Conservation (phyloP, 2,888 invertebrate species). For the Liposcelis brunnea region DNA sequence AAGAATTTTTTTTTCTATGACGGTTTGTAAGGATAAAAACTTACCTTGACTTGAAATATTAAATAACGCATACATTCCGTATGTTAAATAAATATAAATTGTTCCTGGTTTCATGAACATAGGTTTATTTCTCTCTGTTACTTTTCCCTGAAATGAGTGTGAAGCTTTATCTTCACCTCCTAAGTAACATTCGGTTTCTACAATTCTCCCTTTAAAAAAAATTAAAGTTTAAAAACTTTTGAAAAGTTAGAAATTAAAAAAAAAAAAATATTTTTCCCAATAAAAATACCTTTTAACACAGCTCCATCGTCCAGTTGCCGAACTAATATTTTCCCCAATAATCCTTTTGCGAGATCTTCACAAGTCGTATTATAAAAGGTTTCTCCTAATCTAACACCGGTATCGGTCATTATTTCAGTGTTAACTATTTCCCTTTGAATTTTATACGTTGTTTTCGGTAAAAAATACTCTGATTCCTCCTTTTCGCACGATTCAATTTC, state of each 20-base stretch:
- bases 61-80: constrained; percentile 57
- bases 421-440: constrained; percentile 5
- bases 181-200: constrained; percentile 56
- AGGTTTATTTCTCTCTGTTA: constrained; percentile 43
- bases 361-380: constrained; percentile 29
- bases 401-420: constrained; percentile 1
- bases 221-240: not conserved
- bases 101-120: constrained; percentile 59
- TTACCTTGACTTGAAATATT: constrained; percentile 49
- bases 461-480: constrained; percentile 4
- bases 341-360: constrained; percentile 33
- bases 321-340: constrained; percentile 45
- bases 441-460: constrained; percentile 7
- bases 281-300: constrained; percentile 31
- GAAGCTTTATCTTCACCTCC: constrained; percentile 49
- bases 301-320: constrained; percentile 32
- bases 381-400: constrained; percentile 10
- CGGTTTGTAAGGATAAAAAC: constrained; percentile 5
- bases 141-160: constrained; percentile 37
- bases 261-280: not conserved
- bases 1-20: no score
- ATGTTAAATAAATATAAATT: constrained; percentile 51
- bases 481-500: constrained; percentile 1
- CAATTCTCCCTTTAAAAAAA: constrained; percentile 29
- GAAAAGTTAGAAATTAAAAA: not conserved